Evolutionary conservation across 2,113 vertebrate genomes (phyloP).

Genomic region (Macquaria australasica): DNA sequence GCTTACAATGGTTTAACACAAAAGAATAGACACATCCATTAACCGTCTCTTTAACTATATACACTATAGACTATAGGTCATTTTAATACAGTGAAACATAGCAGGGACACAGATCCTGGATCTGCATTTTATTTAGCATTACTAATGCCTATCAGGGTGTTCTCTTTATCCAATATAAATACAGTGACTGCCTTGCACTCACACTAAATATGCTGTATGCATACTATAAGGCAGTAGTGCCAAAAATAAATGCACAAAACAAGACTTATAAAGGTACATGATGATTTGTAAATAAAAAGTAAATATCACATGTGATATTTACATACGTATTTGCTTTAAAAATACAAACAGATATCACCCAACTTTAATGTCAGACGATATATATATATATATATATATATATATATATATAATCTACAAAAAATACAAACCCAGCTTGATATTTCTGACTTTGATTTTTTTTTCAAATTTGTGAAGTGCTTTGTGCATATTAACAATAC

Average conservation of each 20-base stretch:
- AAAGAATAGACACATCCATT: neutral
- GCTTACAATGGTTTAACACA: neutral
- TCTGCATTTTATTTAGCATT: neutral
- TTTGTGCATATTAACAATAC: neutral
- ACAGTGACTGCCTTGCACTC: neutral
- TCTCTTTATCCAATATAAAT: neutral
- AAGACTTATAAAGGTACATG: neutral
- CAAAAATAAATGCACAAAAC: neutral
- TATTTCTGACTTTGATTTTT: no score
- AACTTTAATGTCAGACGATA: no score
- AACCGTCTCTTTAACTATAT: neutral
- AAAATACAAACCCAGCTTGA: no score
- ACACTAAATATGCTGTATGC: neutral
- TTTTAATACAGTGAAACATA: neutral
- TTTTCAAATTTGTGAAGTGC: neutral
- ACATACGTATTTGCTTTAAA: no score
- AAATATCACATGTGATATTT: no score
- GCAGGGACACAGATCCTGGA: neutral
- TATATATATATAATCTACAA: no score
- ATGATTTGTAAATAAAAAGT: neutral
- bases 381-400: no score
- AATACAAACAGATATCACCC: neutral
- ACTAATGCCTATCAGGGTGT: no score
- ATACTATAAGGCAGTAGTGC: neutral
- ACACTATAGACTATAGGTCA: neutral